These are phyloP conservation scores for Nysson spinosus DNA, from an alignment of 2,888 invertebrate genomes.

Conservation along the genomic window DNA sequence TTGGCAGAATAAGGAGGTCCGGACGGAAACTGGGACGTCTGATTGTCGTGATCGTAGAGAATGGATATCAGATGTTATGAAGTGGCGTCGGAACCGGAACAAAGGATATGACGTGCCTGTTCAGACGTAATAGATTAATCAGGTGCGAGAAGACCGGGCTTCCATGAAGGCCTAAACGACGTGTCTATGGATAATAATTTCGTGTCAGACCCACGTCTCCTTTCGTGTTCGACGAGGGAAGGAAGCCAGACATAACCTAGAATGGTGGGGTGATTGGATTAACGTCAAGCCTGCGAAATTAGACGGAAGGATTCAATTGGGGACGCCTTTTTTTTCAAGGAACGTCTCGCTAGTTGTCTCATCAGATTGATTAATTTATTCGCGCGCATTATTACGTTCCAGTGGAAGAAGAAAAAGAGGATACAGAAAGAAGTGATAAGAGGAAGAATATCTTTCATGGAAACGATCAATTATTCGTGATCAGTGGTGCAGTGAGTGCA, in stretches of 20 bases:
- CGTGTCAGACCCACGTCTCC: conserved; percentile 24
- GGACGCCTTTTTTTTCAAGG: no score
- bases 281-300: no score
- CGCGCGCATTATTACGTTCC: no score
- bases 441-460: no score
- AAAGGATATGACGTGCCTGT: conserved; percentile 30
- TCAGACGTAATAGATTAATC: conserved; percentile 57
- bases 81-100: conserved; percentile 34
- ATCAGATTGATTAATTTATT: no score
- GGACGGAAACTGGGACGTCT: not conserved
- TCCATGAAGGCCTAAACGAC: conserved; percentile 11
- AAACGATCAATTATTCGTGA: no score
- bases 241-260: not conserved
- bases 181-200: conserved; percentile 38
- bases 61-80: conserved; percentile 31
- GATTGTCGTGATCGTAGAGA: conserved; percentile 12
- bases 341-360: no score
- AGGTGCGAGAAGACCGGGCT: conserved; percentile 40
- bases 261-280: conserved; percentile 17
- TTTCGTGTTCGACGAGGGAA: conserved; percentile 5
- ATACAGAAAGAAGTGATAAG: no score
- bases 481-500: no score
- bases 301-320: no score
- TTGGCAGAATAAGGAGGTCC: conserved; percentile 23
- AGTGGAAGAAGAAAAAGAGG: no score